Percentiles rank a stretch among this genome's conserved stretches.
These are phyloP conservation scores for Pelosia muscerda DNA, from an alignment of 2,888 invertebrate genomes.

Conservation along the genomic window DNA sequence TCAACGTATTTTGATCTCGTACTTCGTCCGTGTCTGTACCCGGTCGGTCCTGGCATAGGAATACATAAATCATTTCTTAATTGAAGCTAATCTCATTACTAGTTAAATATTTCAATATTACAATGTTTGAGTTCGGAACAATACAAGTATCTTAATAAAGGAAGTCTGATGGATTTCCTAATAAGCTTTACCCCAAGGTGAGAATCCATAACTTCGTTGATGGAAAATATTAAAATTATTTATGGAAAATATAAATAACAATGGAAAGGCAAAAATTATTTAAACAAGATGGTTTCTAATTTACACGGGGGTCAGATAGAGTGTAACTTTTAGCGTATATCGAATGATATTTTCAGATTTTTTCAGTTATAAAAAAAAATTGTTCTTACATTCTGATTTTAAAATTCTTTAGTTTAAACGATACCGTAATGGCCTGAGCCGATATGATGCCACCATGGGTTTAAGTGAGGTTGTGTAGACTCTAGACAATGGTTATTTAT, in stretches of 20 bases:
- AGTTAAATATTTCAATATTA: constrained; percentile 64
- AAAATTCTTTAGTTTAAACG: too few species aligned
- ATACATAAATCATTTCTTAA: constrained; percentile 34
- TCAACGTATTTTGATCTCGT: constrained; percentile 2
- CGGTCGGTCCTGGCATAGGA: background rate
- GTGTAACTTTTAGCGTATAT: background rate
- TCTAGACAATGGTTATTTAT: too few species aligned
- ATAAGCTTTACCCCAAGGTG: background rate
- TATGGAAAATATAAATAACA: background rate
- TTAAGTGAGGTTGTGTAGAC: too few species aligned
- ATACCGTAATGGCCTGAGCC: too few species aligned
- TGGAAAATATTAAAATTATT: background rate
- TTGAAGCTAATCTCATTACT: constrained; percentile 67
- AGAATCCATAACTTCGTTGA: background rate
- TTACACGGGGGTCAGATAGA: too few species aligned
- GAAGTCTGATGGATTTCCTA: constrained; percentile 22
- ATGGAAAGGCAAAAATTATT: background rate
- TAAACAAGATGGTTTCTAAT: too few species aligned
- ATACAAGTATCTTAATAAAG: constrained; percentile 36
- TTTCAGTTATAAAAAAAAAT: too few species aligned
- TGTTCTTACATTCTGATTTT: too few species aligned
- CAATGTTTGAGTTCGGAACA: constrained; percentile 48
- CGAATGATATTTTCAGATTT: background rate
- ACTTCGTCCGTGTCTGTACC: background rate
- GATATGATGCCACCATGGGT: too few species aligned